Conservation (phyloP, 2,797 vertebrate species). For the Hydrophis major region DNA sequence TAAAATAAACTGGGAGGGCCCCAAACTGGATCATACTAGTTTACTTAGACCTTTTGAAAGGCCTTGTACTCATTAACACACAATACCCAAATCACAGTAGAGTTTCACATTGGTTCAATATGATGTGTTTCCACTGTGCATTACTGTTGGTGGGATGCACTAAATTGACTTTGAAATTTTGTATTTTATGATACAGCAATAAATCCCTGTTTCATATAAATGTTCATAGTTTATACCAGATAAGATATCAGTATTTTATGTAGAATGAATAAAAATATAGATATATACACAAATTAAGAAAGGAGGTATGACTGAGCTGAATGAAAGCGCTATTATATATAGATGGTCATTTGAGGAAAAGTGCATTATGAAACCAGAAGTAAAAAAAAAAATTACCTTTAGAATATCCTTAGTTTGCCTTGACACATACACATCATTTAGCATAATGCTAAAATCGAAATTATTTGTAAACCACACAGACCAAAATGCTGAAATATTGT, state of each 20-base stretch:
- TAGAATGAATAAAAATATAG: neutral
- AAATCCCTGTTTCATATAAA: neutral
- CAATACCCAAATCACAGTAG: neutral
- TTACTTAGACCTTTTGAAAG: neutral
- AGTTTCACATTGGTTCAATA: neutral
- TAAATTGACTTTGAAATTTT: neutral
- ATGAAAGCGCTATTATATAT: neutral
- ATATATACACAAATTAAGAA: neutral
- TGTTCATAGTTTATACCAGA: neutral
- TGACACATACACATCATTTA: constrained; percentile 81
- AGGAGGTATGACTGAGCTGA: neutral
- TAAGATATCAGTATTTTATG: neutral
- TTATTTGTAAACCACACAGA: constrained; percentile 89
- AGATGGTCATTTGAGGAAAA: neutral
- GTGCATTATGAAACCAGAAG: neutral
- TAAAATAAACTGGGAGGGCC: neutral
- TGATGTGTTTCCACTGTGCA: neutral
- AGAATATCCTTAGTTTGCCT: constrained; percentile 77
- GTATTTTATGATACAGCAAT: neutral
- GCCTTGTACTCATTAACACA: neutral
- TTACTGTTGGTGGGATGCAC: neutral
- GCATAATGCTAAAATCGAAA: constrained; percentile 73
- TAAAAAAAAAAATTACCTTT: constrained; percentile 73
- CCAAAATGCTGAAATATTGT: constrained; percentile 76
- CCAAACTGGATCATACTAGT: neutral